Evolutionary conservation across 30 jellyfish, hydroid and myxozoan genomes (phyloP).

Genomic region (Haliclystus octoradiatus): DNA sequence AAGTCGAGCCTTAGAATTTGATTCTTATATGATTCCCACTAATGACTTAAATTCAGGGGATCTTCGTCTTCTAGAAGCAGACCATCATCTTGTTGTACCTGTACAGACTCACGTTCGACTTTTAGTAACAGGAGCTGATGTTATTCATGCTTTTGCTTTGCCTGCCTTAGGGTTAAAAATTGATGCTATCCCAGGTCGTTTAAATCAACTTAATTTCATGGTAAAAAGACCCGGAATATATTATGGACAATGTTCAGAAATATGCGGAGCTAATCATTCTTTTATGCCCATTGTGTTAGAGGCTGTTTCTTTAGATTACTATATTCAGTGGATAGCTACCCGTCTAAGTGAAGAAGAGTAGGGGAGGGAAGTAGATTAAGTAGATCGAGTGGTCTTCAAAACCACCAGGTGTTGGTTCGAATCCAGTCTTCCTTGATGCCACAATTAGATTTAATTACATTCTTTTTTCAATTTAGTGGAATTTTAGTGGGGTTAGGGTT

Average conservation of each 20-base stretch:
- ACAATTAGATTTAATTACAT: constrained; percentile 26
- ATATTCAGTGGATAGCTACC: constrained; percentile 14
- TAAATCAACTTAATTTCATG: constrained; percentile 27
- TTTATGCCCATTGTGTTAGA: constrained; percentile 48
- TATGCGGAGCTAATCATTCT: constrained; percentile 52
- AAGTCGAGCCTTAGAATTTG: constrained; percentile 17
- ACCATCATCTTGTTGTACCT: constrained; percentile 32
- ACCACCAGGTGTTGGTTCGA: constrained; percentile 40
- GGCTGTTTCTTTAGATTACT: constrained; percentile 34
- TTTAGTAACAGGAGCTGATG: constrained; percentile 66
- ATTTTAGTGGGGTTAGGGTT: too few relatives aligned
- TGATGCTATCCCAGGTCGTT: constrained; percentile 55
- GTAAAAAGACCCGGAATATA: constrained; percentile 31
- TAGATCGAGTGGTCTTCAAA: constrained; percentile 36
- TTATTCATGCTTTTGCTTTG: constrained; percentile 55
- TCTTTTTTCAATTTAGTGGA: constrained; percentile 9
- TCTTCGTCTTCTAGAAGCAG: constrained; percentile 38
- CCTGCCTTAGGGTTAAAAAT: constrained; percentile 57
- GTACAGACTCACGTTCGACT: constrained; percentile 27
- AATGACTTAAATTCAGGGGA: constrained; percentile 36
- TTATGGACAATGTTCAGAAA: constrained; percentile 67
- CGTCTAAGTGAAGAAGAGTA: constrained; percentile 8
- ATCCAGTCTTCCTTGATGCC: constrained; percentile 47
- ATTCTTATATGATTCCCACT: constrained; percentile 52
- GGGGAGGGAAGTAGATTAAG: constrained; percentile 17